These are phyloP conservation scores for Capromys pilorides DNA, from an alignment of 2,797 vertebrate genomes.

Conservation along the genomic window DNA sequence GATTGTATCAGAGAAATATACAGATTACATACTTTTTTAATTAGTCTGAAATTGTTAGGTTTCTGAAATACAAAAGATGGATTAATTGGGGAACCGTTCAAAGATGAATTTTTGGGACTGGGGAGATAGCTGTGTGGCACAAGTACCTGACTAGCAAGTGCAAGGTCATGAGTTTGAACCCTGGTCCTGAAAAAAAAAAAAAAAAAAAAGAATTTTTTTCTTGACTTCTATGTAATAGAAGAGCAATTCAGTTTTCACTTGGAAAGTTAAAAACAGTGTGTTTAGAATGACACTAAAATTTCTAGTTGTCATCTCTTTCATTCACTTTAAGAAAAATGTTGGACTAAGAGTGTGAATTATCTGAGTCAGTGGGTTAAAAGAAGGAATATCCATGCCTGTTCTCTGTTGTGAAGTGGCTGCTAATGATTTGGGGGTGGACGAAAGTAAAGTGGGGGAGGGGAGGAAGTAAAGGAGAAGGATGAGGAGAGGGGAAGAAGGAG, in stretches of 20 bases:
- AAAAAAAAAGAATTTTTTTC: no score
- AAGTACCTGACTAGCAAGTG: no score
- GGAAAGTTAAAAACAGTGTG: not conserved
- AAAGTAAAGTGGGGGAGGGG: no score
- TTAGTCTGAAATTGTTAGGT: not conserved
- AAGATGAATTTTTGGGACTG: no score
- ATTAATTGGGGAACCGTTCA: not conserved
- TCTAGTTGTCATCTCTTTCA: not conserved
- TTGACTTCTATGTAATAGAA: not conserved
- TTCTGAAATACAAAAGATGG: not conserved
- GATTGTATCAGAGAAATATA: not conserved
- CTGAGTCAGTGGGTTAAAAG: not conserved
- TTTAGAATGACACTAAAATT: not conserved
- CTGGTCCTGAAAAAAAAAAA: no score
- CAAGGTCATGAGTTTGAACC: no score
- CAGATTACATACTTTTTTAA: not conserved
- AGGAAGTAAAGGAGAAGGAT: no score
- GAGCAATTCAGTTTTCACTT: not conserved
- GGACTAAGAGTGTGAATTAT: not conserved
- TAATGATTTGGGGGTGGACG: fast-evolving
- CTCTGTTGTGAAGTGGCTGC: not conserved
- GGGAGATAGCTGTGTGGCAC: no score
- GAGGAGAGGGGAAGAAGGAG: not conserved
- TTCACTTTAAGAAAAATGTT: not conserved
- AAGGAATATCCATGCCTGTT: not conserved